These are phyloP conservation scores for Alosa sapidissima DNA, from an alignment of 2,797 vertebrate species.

Conservation along the genomic window DNA sequence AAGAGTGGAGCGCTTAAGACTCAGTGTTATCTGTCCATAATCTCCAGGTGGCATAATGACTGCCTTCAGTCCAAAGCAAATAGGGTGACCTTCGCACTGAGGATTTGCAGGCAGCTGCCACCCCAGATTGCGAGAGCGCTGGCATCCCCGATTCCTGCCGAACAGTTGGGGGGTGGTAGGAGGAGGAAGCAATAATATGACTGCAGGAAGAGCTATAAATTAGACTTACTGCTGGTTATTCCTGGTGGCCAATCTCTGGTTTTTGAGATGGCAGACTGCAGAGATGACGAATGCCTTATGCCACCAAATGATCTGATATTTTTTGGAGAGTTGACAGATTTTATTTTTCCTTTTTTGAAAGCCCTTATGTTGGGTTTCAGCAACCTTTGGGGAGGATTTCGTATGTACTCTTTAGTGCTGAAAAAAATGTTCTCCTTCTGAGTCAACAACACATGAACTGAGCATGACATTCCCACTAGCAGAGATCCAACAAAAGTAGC, in stretches of 20 bases:
- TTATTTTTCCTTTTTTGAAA: neutral
- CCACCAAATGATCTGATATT: neutral
- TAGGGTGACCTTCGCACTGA: conserved; percentile 28
- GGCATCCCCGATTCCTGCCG: neutral
- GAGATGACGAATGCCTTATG: neutral
- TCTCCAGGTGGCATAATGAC: conserved; percentile 44
- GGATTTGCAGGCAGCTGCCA: conserved; percentile 31
- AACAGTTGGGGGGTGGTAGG: neutral
- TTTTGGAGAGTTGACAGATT: neutral
- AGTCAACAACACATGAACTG: too few relatives aligned
- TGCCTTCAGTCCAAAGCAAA: conserved; percentile 36
- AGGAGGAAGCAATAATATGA: neutral
- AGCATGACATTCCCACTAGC: too few relatives aligned
- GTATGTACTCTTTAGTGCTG: neutral
- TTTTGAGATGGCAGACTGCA: neutral
- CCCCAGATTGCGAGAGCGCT: neutral
- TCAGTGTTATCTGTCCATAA: conserved; percentile 42
- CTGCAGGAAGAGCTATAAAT: neutral
- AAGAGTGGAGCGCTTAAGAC: conserved; percentile 46
- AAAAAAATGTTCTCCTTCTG: neutral
- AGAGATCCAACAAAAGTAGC: neutral
- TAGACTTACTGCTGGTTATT: neutral
- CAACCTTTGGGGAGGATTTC: neutral
- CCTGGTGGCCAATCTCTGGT: neutral
- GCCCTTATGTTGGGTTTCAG: neutral